A percentile compares a stretch with the other conserved stretches of the same genome.
Evolutionary conservation across 2,797 vertebrate species (phyloP).

Genomic region (Mormyrops boulengeri): DNA sequence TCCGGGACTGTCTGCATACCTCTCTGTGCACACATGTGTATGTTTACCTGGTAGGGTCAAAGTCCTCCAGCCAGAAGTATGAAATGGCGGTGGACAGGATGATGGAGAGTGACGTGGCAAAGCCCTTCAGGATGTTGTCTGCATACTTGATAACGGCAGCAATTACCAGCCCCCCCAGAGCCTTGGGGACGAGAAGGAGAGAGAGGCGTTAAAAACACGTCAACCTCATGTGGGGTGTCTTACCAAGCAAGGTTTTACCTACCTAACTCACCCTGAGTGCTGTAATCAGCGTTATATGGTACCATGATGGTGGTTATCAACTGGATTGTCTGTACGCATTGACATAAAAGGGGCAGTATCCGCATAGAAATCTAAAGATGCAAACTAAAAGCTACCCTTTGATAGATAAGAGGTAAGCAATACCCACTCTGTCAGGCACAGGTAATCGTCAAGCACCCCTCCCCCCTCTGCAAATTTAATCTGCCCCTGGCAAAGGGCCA

Average conservation of each 20-base stretch:
- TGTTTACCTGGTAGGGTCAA: slow-evolving; percentile 84
- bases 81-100: slow-evolving; percentile 96
- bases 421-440: neutral
- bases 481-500: neutral
- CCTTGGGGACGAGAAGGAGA: slow-evolving; percentile 55
- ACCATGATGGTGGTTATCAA: neutral
- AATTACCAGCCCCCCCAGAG: slow-evolving; percentile 92
- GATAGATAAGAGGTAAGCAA: neutral
- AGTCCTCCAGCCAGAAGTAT: slow-evolving; percentile 96
- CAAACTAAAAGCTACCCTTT: neutral
- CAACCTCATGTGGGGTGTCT: neutral
- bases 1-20: neutral
- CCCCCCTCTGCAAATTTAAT: neutral
- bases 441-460: neutral
- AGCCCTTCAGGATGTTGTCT: slow-evolving; percentile 98
- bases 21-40: neutral
- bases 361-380: neutral
- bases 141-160: slow-evolving; percentile 98
- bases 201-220: neutral
- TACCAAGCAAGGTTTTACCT: neutral
- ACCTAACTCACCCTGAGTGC: neutral
- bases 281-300: neutral
- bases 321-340: neutral
- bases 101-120: slow-evolving; percentile 95
- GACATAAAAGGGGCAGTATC: neutral